These are phyloP conservation scores for Elmis aenea DNA, from an alignment of 2,888 invertebrate species.

Conservation along the genomic window DNA sequence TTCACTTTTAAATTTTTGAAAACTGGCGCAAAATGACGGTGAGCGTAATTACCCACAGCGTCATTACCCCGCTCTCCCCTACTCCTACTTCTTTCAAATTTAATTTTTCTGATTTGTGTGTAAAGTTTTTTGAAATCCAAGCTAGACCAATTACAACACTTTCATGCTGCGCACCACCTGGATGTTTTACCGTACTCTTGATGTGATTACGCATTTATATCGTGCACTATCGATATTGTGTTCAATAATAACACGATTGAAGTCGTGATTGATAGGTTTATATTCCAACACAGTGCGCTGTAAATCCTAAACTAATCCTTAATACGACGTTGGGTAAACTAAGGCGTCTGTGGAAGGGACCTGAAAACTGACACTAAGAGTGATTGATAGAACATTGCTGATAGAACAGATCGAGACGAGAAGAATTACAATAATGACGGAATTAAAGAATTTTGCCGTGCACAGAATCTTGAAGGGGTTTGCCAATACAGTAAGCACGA, in stretches of 20 bases:
- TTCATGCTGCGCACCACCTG: too few species aligned
- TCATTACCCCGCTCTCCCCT: too few species aligned
- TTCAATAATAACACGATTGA: slow-evolving; percentile 31
- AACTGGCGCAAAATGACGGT: too few species aligned
- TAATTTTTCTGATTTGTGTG: too few species aligned
- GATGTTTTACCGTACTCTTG: too few species aligned
- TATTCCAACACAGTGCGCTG: slow-evolving; percentile 38
- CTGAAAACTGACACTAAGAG: slow-evolving; percentile 44
- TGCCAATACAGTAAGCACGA: too few species aligned
- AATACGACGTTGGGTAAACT: slow-evolving; percentile 30
- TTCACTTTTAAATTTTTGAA: too few species aligned
- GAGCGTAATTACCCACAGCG: too few species aligned
- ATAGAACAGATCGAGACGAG: slow-evolving; percentile 33
- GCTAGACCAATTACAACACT: too few species aligned
- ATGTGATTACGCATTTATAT: slow-evolving; percentile 15
- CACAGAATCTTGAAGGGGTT: slow-evolving; percentile 22
- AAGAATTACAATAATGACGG: slow-evolving; percentile 43
- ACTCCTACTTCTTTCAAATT: too few species aligned
- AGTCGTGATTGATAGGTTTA: slow-evolving; percentile 43
- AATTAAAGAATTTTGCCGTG: slow-evolving; percentile 32
- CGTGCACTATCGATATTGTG: slow-evolving; percentile 13
- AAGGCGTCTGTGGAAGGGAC: slow-evolving; percentile 23
- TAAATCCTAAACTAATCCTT: slow-evolving; percentile 37
- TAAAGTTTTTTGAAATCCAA: too few species aligned
- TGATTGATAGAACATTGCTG: slow-evolving; percentile 44